These are phyloP conservation scores for Dendrolimus pini DNA, from an alignment of 2,888 invertebrate species.

Conservation along the genomic window DNA sequence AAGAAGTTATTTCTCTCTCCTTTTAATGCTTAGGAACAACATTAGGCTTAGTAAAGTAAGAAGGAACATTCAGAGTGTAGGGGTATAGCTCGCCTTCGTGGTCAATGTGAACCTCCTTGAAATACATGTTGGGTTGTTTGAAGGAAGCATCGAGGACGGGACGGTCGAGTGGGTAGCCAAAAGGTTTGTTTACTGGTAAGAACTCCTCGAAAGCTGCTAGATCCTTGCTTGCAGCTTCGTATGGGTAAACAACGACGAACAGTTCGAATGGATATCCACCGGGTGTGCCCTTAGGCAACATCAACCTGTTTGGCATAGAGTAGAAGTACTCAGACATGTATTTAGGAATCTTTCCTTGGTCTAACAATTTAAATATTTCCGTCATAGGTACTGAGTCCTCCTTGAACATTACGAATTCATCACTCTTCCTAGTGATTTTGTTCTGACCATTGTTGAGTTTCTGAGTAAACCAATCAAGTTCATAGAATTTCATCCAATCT, in stretches of 20 bases:
- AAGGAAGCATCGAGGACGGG: slow-evolving; percentile 59
- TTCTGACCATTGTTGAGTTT: slow-evolving; percentile 79
- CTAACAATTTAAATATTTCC: slow-evolving; percentile 76
- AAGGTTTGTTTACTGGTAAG: slow-evolving; percentile 65
- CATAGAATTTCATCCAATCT: slow-evolving; percentile 77
- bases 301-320: slow-evolving; percentile 80
- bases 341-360: slow-evolving; percentile 67
- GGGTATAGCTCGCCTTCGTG: slow-evolving; percentile 56
- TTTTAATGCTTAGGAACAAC: slow-evolving; percentile 30
- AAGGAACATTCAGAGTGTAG: slow-evolving; percentile 37
- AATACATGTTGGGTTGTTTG: slow-evolving; percentile 77
- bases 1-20: slow-evolving; percentile 22
- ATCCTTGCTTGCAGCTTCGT: slow-evolving; percentile 50
- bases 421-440: slow-evolving; percentile 79
- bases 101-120: slow-evolving; percentile 75
- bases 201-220: slow-evolving; percentile 33
- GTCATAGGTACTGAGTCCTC: slow-evolving; percentile 79
- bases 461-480: slow-evolving; percentile 77
- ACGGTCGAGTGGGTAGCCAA: slow-evolving; percentile 78
- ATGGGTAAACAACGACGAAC: slow-evolving; percentile 78
- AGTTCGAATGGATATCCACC: slow-evolving; percentile 81
- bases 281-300: slow-evolving; percentile 83
- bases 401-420: slow-evolving; percentile 78
- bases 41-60: slow-evolving; percentile 24
- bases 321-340: slow-evolving; percentile 73